A percentile compares a stretch with the other conserved stretches of the same genome.
Evolutionary conservation across 2,797 vertebrate species (phyloP).

Genomic region (Pseudomugil tenellus): DNA sequence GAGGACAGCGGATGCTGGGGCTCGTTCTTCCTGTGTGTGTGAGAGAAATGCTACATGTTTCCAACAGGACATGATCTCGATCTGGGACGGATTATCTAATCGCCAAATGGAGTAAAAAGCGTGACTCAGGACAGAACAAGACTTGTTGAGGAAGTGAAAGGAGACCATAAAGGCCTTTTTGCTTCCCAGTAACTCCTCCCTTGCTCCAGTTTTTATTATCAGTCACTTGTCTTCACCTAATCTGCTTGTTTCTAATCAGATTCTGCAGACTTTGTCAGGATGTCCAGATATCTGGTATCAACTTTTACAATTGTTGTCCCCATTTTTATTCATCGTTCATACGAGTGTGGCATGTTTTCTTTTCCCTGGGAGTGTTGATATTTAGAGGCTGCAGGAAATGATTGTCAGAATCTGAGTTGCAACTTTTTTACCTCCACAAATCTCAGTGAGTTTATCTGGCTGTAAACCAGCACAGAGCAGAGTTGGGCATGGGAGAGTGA

Average conservation of each 20-base stretch:
- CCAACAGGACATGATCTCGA: constrained; percentile 57
- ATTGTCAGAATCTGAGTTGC: neutral
- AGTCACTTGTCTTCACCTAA: constrained; percentile 19
- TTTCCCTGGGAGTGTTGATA: neutral
- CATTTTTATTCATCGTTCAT: neutral
- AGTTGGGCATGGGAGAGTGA: constrained; percentile 19
- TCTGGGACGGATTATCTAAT: constrained; percentile 70
- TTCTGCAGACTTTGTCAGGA: constrained; percentile 17
- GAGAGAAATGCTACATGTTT: constrained; percentile 53
- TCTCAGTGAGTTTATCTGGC: constrained; percentile 43
- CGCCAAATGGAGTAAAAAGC: constrained; percentile 53
- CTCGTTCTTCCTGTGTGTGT: constrained; percentile 38
- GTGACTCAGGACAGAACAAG: constrained; percentile 43
- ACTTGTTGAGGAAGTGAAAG: constrained; percentile 1
- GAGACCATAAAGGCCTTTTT: constrained; percentile 42
- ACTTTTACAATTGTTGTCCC: neutral
- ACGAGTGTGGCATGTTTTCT: neutral
- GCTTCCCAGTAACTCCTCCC: constrained; percentile 26
- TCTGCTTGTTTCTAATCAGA: constrained; percentile 24
- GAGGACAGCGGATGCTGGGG: constrained; percentile 44
- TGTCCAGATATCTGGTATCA: constrained; percentile 19
- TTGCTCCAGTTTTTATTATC: constrained; percentile 32
- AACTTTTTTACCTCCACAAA: neutral
- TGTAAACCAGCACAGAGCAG: constrained; percentile 27
- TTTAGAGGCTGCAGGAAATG: neutral